phyloP scores from a whole-genome alignment of 53 echinoderm and acorn worm genomes.

The Apostichopus leukothele region DNA sequence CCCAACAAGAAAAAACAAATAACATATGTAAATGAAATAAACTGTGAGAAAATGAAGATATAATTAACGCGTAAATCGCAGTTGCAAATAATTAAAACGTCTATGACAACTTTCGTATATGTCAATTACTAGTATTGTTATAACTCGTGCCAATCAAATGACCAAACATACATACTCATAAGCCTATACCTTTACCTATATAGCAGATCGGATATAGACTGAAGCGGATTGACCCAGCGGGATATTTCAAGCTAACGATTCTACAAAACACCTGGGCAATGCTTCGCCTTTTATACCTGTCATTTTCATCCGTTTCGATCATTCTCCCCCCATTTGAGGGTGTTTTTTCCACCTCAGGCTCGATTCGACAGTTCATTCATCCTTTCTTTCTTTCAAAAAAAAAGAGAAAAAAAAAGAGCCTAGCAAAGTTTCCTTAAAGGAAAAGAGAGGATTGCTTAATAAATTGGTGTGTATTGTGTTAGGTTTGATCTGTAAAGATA shows the following conservation, averaged over 20 bases:
- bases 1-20: too few species aligned
- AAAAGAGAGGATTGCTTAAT: conserved; percentile 32
- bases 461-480: conserved; percentile 32
- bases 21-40: too few species aligned
- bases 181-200: too few species aligned
- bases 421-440: conserved; percentile 9
- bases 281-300: conserved; percentile 2
- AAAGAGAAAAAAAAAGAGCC: conserved; percentile 6
- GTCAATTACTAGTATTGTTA: too few species aligned
- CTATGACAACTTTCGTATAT: too few species aligned
- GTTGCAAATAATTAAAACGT: too few species aligned
- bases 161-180: not conserved
- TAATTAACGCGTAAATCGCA: too few species aligned
- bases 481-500: not conserved
- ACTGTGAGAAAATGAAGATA: too few species aligned
- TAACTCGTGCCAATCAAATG: not conserved
- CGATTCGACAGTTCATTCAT: not conserved
- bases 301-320: not conserved
- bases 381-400: not conserved
- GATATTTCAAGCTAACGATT: not conserved
- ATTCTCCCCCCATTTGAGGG: not conserved
- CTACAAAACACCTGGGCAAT: conserved; percentile 27
- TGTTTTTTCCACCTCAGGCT: not conserved
- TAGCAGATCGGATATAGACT: not conserved
- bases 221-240: conserved; percentile 19